These are phyloP conservation scores for Drosophila pseudotalamancana DNA, from an alignment of 2,888 invertebrate species.

Conservation along the genomic window DNA sequence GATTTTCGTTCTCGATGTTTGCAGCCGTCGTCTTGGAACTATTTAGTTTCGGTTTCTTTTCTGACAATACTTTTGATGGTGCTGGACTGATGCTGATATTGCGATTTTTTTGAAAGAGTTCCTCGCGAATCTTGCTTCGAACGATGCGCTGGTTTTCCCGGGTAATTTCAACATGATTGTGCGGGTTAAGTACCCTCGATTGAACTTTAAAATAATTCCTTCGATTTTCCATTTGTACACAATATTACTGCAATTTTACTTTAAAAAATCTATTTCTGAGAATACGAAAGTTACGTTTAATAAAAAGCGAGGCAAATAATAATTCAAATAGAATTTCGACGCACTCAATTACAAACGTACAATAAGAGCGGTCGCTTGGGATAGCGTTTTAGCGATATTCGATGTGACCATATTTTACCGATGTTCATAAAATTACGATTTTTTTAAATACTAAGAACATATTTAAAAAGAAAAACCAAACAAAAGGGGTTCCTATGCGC, in stretches of 20 bases:
- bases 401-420: slow-evolving; percentile 19
- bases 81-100: slow-evolving; percentile 57
- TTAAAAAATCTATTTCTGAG: not conserved
- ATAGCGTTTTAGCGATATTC: slow-evolving; percentile 9
- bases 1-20: slow-evolving; percentile 39
- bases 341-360: not conserved
- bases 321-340: no score
- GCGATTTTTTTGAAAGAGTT: slow-evolving; percentile 60
- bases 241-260: not conserved
- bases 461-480: not conserved
- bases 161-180: slow-evolving; percentile 46
- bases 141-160: slow-evolving; percentile 53
- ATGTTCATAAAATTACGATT: slow-evolving; percentile 7
- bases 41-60: not conserved
- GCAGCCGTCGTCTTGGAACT: not conserved
- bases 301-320: not conserved
- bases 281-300: not conserved
- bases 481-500: not conserved
- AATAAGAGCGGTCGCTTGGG: not conserved
- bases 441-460: slow-evolving; percentile 11
- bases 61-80: slow-evolving; percentile 3
- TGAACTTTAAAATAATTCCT: slow-evolving; percentile 49
- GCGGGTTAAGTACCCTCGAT: slow-evolving; percentile 34
- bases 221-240: slow-evolving; percentile 27
- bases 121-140: slow-evolving; percentile 59